Evolutionary conservation across 2,797 vertebrate genomes (phyloP).

Genomic region (Meda fulgida): DNA sequence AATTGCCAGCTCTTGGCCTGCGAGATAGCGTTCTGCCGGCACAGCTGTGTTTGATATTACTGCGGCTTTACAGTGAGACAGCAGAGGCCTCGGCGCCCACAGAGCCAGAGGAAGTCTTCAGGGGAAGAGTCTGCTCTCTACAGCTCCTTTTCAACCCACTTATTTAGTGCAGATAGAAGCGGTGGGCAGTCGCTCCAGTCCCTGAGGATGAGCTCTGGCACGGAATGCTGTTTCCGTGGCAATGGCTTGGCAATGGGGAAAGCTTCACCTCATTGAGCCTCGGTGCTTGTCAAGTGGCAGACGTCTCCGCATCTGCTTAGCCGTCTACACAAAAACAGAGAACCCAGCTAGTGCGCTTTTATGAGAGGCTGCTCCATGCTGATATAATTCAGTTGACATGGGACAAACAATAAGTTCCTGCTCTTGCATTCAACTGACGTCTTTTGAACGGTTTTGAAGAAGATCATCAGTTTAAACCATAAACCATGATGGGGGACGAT

Average conservation of each 20-base stretch:
- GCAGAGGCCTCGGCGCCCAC: slow-evolving; percentile 11
- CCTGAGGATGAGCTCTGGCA: slow-evolving; percentile 52
- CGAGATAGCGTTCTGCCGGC: slow-evolving; percentile 30
- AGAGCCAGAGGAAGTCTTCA: slow-evolving; percentile 21
- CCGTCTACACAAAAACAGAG: slow-evolving; percentile 13
- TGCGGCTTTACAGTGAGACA: slow-evolving; percentile 38
- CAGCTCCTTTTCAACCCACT: slow-evolving; percentile 28
- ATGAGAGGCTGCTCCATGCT: slow-evolving; percentile 24
- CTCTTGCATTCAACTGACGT: slow-evolving; percentile 17
- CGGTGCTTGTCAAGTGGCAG: slow-evolving; percentile 42
- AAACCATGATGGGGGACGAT: slow-evolving; percentile 29
- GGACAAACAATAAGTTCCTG: slow-evolving; percentile 13
- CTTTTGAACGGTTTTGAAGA: slow-evolving; percentile 14
- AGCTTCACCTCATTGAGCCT: slow-evolving; percentile 52
- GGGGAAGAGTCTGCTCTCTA: slow-evolving; percentile 22
- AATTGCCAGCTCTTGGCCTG: slow-evolving; percentile 29
- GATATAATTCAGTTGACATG: slow-evolving; percentile 42
- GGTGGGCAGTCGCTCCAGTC: slow-evolving; percentile 28
- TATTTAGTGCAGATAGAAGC: slow-evolving; percentile 33
- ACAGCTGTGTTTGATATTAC: slow-evolving; percentile 50
- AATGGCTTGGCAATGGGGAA: slow-evolving; percentile 42
- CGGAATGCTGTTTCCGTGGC: slow-evolving; percentile 56
- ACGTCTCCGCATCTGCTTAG: slow-evolving; percentile 48
- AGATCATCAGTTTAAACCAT: slow-evolving; percentile 16
- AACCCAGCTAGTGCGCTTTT: slow-evolving; percentile 8